Evolutionary conservation across 2,797 vertebrate genomes (phyloP).

Genomic region (Anisognathus igniventris): DNA sequence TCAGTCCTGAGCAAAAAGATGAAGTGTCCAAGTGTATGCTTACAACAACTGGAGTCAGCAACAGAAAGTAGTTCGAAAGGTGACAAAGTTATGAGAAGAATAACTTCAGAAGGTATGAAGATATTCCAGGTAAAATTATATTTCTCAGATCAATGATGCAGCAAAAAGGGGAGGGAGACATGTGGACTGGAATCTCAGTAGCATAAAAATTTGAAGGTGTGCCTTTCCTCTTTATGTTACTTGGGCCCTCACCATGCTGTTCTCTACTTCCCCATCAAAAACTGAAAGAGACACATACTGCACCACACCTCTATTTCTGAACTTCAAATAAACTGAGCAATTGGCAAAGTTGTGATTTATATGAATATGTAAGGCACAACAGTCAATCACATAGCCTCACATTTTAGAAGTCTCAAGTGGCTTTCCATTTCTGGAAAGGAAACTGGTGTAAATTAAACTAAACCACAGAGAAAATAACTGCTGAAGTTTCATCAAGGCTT

Average conservation of each 20-base stretch:
- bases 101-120: background rate
- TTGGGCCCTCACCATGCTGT: fast-evolving
- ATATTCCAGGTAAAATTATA: background rate
- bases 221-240: background rate
- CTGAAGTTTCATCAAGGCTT: background rate
- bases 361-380: background rate
- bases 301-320: background rate
- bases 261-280: background rate
- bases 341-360: background rate
- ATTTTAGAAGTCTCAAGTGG: background rate
- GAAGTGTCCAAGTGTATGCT: background rate
- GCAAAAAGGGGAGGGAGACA: background rate
- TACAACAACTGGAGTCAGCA: background rate
- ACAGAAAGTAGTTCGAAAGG: background rate
- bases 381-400: background rate
- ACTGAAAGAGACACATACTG: background rate
- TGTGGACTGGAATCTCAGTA: background rate
- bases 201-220: background rate
- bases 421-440: background rate
- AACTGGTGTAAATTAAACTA: background rate
- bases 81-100: background rate
- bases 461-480: background rate
- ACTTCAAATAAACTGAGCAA: background rate
- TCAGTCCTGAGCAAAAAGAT: background rate
- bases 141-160: background rate